Evolutionary conservation across 92 coral and sea anemone species (phyloP), one percentile per base, ranked within the genome.

Genomic region (Epizoanthus fatuus): DNA sequence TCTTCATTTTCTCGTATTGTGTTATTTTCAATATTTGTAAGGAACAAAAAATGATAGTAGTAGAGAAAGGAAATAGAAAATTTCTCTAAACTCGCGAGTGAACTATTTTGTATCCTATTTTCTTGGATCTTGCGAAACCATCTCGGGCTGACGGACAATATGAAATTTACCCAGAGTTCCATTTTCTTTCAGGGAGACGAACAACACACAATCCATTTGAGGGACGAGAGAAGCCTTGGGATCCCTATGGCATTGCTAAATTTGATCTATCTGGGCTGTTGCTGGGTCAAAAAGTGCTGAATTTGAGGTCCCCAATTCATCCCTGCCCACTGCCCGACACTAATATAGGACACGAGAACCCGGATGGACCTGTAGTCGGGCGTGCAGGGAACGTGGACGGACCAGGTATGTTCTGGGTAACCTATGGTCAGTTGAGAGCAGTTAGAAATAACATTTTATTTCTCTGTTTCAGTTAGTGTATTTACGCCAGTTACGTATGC

Each of bases 121-220:
- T 1, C 53, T 49, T 49, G 11, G 14, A 49, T 49, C 53, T 49
- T 49, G 53, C 11, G 13, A 49, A 49, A 49, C 53, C 13, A 29
- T 29, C 2, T 29, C 35, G 32, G 32, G 32, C 32, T 29, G 0
- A 8, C 53, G 3, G 53, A 49, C 7, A 49, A 49, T 12, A 9
- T 49, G 53, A 49, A 49, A 49, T 49, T 49, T 0, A 49, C 53
- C 53, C 53, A 49, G 53, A 8, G 4, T 22, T 63, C 59, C 1
- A 13, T 37, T 40, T n/a, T 19, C n/a, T 72, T 73, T 3, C 73
- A 96, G 99, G 97, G 64, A 98, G 98, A 22, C 98, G 99, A 58
- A 96, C 99, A 4, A 96, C 99, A 0, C 99, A 96, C 81, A 96
- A 96, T 68, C 99, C 99, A 3, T 96, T 96, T 73, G 77, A 90